Percentiles rank a stretch among this genome's conserved stretches.
Evolutionary conservation across 2,888 invertebrate species (phyloP).

Genomic region (Nasonovia ribisnigri): DNA sequence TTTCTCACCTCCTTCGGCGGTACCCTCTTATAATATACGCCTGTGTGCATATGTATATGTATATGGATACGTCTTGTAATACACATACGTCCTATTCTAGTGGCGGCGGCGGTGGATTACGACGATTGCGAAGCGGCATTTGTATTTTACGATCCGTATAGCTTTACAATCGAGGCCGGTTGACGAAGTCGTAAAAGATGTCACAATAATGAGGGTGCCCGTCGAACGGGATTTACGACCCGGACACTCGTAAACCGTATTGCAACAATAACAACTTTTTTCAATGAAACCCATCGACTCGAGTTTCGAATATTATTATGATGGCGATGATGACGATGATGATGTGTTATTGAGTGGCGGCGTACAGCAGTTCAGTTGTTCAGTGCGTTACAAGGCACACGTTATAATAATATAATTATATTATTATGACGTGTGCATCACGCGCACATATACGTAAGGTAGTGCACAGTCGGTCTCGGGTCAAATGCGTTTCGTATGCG

Average conservation of each 20-base stretch:
- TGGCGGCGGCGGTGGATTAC: not conserved
- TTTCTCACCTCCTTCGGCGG: conserved; percentile 41
- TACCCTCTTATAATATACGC: not conserved
- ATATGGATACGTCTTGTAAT: not conserved
- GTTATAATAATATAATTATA: conserved; percentile 12
- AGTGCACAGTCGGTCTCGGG: not conserved
- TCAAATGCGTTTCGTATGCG: not conserved
- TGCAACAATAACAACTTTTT: conserved; percentile 40
- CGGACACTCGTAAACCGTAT: conserved; percentile 56
- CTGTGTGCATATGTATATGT: not conserved
- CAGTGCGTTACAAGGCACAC: not conserved
- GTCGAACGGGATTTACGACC: conserved; percentile 63
- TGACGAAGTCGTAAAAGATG: conserved; percentile 60
- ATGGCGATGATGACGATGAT: not conserved
- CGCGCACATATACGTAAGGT: not conserved
- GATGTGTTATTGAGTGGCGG: conserved; percentile 40
- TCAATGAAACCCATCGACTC: conserved; percentile 51
- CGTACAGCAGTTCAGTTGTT: not conserved
- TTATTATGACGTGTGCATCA: not conserved
- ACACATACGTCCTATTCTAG: not conserved
- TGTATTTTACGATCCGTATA: conserved; percentile 53
- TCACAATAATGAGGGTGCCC: conserved; percentile 64
- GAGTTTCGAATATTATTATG: not conserved
- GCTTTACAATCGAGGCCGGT: conserved; percentile 35
- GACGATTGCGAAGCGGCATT: conserved; percentile 48